phyloP scores from a whole-genome alignment of 2,797 vertebrate species.

The Mastacembelus armatus region DNA sequence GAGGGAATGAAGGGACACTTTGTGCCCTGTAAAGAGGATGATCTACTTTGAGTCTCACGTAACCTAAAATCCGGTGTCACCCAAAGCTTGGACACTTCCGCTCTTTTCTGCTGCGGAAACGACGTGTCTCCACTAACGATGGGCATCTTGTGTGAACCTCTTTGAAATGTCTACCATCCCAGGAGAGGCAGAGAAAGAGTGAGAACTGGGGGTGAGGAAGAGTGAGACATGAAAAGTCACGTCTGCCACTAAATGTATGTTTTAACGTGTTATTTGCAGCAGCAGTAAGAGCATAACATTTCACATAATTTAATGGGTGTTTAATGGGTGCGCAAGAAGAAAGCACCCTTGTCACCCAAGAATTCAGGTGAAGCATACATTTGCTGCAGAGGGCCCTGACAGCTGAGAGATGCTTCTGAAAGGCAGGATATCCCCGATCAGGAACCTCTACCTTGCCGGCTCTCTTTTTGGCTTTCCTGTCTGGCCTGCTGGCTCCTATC shows the following conservation, averaged over 20 bases:
- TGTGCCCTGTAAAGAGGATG: conserved; percentile 75
- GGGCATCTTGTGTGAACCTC: conserved; percentile 55
- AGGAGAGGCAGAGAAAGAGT: conserved; percentile 31
- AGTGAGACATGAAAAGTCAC: conserved; percentile 36
- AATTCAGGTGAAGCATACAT: conserved; percentile 32
- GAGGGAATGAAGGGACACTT: conserved; percentile 80
- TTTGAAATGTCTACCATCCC: conserved; percentile 68
- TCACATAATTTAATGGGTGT: neutral
- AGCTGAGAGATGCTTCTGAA: conserved; percentile 69
- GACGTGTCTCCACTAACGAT: conserved; percentile 79
- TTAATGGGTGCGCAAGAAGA: conserved; percentile 4
- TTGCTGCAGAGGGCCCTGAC: conserved; percentile 26
- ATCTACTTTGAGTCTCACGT: conserved; percentile 62
- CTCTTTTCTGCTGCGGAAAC: conserved; percentile 72
- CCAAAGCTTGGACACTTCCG: conserved; percentile 71
- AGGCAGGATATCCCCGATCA: conserved; percentile 85
- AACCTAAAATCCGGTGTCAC: conserved; percentile 80
- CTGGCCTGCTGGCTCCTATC: conserved; percentile 69
- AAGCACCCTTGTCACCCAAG: conserved; percentile 13
- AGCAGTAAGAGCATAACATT: neutral
- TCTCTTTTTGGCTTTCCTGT: conserved; percentile 71
- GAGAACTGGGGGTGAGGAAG: conserved; percentile 19
- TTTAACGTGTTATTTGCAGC: conserved; percentile 9
- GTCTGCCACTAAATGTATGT: conserved; percentile 4
- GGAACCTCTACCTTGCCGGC: conserved; percentile 69